Evolutionary conservation across 2,113 vertebrate species (phyloP), one percentile per base, ranked within the genome.

Genomic region (Vulpes vulpes): DNA sequence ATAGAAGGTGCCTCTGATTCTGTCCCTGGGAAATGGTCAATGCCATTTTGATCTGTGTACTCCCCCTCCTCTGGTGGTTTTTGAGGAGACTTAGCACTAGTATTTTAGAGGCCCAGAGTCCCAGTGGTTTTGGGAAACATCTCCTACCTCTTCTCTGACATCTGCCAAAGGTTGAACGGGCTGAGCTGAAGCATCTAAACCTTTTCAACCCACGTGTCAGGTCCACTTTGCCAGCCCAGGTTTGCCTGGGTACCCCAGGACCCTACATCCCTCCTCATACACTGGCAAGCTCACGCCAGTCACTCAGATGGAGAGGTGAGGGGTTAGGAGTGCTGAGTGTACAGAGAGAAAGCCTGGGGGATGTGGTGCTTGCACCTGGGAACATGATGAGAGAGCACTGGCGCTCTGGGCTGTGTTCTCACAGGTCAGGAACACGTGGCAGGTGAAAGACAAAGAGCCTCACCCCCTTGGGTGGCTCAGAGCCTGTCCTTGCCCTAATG

Each of bases 401-500:
- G 43, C 73, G 22, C 69, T 35, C 49, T 49, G 11, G 1, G 12
- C 35, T 15, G 27, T 9, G 19, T 22, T 65, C 14, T 76, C 51
- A 30, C 17, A 5, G 0, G 20, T 73, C 51, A 85, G 78, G 79
- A 71, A 12, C 65, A 83, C 43, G 51, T 0, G 17, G 83, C 12
- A 0, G 2, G 35, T 69, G 4, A 7, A 22, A 86, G 65, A 87
- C 4, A 8, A 62, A 78, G 32, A 64, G 20, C 14, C 32, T 84
- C 0, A 1, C 12, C 38, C 19, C 19, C 22, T 57, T 3, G 51
- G 22, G 79, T 27, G 49, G 49, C 67, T 83, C 60, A 14, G 80
- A 83, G 55, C 49, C 82, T 51, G 35, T 82, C 60, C 62, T 53
- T 17, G 49, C 59, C 51, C 91, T 94, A 64, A 95, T 89, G 92